phyloP scores from a whole-genome alignment of 2,113 vertebrate species.

The Monarcha castaneiventris region DNA sequence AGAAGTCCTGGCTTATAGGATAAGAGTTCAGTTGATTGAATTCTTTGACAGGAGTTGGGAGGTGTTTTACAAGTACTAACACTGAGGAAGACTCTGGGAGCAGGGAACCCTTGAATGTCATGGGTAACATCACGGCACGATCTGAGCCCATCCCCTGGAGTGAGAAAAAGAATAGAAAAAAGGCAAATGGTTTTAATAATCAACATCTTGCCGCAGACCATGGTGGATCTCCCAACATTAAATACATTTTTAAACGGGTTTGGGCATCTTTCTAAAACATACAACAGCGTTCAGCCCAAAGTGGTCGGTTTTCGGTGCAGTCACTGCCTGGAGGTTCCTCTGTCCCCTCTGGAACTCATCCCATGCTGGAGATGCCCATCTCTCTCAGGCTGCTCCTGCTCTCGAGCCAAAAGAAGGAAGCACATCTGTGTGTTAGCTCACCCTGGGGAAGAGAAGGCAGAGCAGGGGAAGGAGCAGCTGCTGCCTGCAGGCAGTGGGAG shows the following conservation, averaged over 20 bases:
- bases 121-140: accelerated
- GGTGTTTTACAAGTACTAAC: background rate
- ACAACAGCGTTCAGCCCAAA: accelerated
- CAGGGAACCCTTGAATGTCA: background rate
- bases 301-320: accelerated
- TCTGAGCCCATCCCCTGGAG: background rate
- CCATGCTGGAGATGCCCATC: background rate
- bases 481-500: background rate
- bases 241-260: background rate
- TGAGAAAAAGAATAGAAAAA: background rate
- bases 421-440: background rate
- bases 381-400: background rate
- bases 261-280: background rate
- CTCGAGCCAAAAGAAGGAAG: background rate
- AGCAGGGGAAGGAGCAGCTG: accelerated
- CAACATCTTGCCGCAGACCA: background rate
- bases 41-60: background rate
- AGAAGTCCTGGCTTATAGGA: background rate
- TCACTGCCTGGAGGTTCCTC: background rate
- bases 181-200: background rate
- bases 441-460: background rate
- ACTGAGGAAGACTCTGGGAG: background rate
- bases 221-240: background rate
- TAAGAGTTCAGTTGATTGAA: background rate
- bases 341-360: background rate